Evolutionary conservation across 2,797 vertebrate species (phyloP), one percentile per base, ranked within the genome.

Genomic region (Coracias cyanogaster): DNA sequence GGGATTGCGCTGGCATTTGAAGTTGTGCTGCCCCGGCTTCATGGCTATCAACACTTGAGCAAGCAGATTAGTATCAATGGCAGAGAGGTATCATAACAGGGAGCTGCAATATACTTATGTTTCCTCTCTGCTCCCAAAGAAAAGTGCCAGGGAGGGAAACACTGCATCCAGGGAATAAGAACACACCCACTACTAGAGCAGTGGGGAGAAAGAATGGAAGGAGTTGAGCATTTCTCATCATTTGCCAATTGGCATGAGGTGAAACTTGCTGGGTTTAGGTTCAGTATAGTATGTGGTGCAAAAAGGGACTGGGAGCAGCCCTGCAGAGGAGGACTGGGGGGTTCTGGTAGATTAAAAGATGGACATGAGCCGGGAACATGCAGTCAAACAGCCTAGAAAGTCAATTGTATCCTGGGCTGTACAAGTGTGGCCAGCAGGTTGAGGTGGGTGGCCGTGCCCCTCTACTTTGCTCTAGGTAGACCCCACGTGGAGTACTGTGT

Each of bases 341-440:
- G 22, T n/a, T 11, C 13, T 13, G 78, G 17, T 19, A 15, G 31
- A 37, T 39, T 10, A 69, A 51, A 58, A 43, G 31, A 3, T 24
- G 7, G 7, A 45, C 51, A 33, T 15, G 33, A 65, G 7, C 29
- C 4, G 1, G 24, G 51, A 48, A 33, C 4, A 12, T 25, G 46
- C 1, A 0, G 37, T 31, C 2, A 1, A 37, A 37, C 28, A 73
- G 25, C n/a, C 10, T 2, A 54, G 26, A 48, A 49, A 26, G 19
- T 12, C 43, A 74, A 20, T 4, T 3, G 1, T 10, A 25, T 29
- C 43, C 82, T 33, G 51, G 24, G 51, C 51, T 84, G 41, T 17
- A 51, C 13, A 28, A 74, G 25, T 1, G 2, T 31, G 37, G 9
- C 45, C 71, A 67, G 45, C 37, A 51, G 31, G 35, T 10, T 13